Conservation (phyloP, 2,113 vertebrate genomes). For the Strigops habroptila region DNA sequence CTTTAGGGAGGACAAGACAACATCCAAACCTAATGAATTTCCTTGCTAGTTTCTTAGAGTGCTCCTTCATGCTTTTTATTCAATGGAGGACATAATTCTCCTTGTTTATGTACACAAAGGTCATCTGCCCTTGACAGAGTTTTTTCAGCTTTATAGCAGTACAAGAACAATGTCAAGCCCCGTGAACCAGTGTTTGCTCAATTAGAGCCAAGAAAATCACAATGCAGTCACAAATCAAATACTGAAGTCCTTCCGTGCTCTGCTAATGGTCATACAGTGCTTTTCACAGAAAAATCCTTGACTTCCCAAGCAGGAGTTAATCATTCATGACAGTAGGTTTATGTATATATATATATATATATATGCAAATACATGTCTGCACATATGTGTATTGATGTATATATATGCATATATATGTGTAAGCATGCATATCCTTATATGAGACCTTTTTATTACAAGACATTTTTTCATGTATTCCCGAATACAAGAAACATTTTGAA, state of each 20-base stretch:
- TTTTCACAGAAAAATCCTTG: background rate
- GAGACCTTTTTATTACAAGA: background rate
- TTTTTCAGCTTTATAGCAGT: conserved; percentile 29
- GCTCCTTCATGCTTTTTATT: conserved; percentile 3
- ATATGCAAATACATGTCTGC: background rate
- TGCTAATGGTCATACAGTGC: background rate
- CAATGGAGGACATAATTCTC: background rate
- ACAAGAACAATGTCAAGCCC: conserved; percentile 27
- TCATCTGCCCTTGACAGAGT: conserved; percentile 20
- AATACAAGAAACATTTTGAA: background rate
- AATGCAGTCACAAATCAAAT: conserved; percentile 7
- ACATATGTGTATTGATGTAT: background rate
- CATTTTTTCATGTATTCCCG: background rate
- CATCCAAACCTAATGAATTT: background rate
- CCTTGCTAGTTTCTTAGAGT: background rate
- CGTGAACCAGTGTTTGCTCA: conserved; percentile 42
- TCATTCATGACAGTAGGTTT: background rate
- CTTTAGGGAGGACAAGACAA: background rate
- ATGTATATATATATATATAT: background rate
- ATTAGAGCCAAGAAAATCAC: conserved; percentile 28
- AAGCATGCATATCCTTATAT: background rate
- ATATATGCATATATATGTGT: background rate
- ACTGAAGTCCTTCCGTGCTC: background rate
- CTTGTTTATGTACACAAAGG: conserved; percentile 11
- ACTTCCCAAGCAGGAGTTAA: background rate